Evolutionary conservation across 2,113 vertebrate species (phyloP).

Genomic region (Rhipidura dahli): DNA sequence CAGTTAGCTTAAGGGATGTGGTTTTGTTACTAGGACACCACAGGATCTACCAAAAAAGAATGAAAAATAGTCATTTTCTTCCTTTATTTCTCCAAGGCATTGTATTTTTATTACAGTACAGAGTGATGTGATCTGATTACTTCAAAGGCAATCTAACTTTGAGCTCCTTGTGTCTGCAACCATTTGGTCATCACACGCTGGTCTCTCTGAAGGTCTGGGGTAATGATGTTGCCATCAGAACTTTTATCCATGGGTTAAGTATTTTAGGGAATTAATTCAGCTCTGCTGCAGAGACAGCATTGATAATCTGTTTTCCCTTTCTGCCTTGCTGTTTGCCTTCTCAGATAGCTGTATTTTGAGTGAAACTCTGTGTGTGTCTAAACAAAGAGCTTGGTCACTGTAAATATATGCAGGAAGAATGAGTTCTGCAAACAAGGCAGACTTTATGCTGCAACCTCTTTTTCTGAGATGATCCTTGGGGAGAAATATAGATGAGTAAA

Average conservation of each 20-base stretch:
- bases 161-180: neutral
- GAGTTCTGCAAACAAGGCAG: neutral
- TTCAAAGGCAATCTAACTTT: slow-evolving; percentile 23
- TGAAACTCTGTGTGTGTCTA: neutral
- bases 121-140: slow-evolving; percentile 5
- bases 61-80: neutral
- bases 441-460: neutral
- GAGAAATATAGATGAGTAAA: neutral
- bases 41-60: neutral
- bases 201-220: slow-evolving; percentile 3
- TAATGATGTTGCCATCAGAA: slow-evolving; percentile 10
- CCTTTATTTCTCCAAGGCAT: slow-evolving; percentile 42
- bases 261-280: slow-evolving; percentile 25
- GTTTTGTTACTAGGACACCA: neutral
- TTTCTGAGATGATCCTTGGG: neutral
- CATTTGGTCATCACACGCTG: neutral
- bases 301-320: neutral
- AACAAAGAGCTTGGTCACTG: neutral
- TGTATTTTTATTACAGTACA: slow-evolving; percentile 19
- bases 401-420: neutral
- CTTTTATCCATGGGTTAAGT: neutral
- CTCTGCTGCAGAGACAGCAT: neutral
- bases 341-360: neutral
- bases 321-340: slow-evolving; percentile 14
- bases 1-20: neutral